Evolutionary conservation across 2,888 invertebrate species (phyloP).

Genomic region (Candidula unifasciata): DNA sequence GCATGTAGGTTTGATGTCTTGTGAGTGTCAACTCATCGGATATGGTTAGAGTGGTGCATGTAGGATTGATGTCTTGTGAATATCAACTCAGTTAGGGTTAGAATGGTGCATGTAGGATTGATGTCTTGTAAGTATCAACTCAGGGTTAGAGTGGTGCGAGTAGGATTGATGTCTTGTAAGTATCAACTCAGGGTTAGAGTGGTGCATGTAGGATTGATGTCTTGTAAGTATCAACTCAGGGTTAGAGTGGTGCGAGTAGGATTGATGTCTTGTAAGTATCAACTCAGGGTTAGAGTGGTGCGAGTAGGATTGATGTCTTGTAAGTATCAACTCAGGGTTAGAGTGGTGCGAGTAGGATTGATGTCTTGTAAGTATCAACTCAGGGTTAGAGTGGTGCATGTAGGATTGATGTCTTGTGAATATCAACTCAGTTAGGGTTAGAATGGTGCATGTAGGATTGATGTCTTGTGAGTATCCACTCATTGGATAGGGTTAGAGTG

Average conservation of each 20-base stretch:
- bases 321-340: too few species aligned
- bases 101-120: constrained; percentile 27
- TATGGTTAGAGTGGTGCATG: constrained; percentile 8
- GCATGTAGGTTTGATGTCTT: constrained; percentile 37
- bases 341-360: constrained; percentile 26
- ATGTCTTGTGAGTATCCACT: too few species aligned
- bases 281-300: too few species aligned
- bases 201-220: constrained; percentile 35
- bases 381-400: constrained; percentile 8
- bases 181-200: too few species aligned
- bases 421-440: too few species aligned
- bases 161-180: constrained; percentile 46
- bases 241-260: constrained; percentile 21
- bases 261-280: constrained; percentile 47
- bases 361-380: too few species aligned
- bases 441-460: constrained; percentile 27
- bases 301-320: constrained; percentile 41
- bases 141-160: constrained; percentile 10
- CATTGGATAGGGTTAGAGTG: too few species aligned
- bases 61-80: constrained; percentile 46
- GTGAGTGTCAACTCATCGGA: too few species aligned
- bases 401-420: constrained; percentile 46
- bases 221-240: too few species aligned
- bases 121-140: too few species aligned
- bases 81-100: too few species aligned